Conservation (phyloP, 2,888 invertebrate genomes). For the Thecocarcelia acutangulata region DNA sequence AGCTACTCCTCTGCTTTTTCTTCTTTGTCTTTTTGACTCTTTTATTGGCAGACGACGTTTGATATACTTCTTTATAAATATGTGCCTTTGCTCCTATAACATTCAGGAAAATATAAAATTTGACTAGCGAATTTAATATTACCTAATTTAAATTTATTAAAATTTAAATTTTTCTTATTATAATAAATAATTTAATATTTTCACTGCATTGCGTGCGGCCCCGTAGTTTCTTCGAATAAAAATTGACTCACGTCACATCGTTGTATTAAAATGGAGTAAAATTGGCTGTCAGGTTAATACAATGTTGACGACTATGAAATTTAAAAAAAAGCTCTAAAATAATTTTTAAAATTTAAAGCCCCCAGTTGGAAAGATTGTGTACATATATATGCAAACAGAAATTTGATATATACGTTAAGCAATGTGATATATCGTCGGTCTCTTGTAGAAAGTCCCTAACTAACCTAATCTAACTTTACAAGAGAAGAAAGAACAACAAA, state of each 20-base stretch:
- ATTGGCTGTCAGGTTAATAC: constrained; percentile 29
- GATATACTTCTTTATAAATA: constrained; percentile 1
- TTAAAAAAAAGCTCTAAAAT: background rate
- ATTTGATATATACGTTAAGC: no score
- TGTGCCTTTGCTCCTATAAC: constrained; percentile 10
- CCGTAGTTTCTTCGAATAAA: constrained; percentile 64
- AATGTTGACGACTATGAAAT: constrained; percentile 1
- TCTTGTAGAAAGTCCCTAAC: no score
- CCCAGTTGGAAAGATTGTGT: no score
- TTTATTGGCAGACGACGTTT: constrained; percentile 55
- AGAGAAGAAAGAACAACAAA: no score
- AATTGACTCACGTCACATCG: constrained; percentile 61
- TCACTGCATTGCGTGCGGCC: constrained; percentile 66
- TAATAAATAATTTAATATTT: constrained; percentile 41
- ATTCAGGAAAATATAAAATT: constrained; percentile 46
- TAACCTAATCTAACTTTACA: no score
- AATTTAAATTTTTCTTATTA: constrained; percentile 29
- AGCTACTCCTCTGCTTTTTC: constrained; percentile 60
- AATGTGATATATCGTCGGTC: no score
- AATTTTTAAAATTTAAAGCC: no score
- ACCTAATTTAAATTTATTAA: background rate
- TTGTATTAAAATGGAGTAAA: constrained; percentile 37
- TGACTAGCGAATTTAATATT: constrained; percentile 54
- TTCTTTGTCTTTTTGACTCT: constrained; percentile 34
- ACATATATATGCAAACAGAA: no score